These are phyloP conservation scores for Sthenelais limicola DNA, from an alignment of 2,888 invertebrate genomes.

Conservation along the genomic window DNA sequence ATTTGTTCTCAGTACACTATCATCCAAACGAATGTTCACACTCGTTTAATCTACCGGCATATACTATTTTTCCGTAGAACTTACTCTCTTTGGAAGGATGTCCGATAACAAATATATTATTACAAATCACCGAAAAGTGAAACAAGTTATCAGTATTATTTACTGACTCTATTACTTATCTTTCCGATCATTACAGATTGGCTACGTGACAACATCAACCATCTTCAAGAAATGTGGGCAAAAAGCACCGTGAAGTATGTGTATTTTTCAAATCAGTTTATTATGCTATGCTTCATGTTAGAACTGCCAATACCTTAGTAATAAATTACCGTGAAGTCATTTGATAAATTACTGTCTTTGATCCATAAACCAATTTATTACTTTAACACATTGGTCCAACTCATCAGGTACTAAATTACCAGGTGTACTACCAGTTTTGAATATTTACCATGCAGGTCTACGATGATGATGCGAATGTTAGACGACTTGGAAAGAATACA, in stretches of 20 bases:
- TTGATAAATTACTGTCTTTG: not conserved
- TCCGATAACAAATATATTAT: not conserved
- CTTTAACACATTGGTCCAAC: too few species aligned
- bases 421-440: not conserved
- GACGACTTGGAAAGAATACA: slow-evolving; percentile 68
- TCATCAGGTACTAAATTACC: too few species aligned
- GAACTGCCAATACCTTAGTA: not conserved
- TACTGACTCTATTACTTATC: not conserved
- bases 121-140: not conserved
- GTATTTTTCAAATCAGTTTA: too few species aligned
- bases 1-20: too few species aligned
- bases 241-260: slow-evolving; percentile 81
- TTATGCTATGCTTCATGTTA: too few species aligned
- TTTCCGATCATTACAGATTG: slow-evolving; percentile 55
- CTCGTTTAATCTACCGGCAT: too few species aligned
- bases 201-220: slow-evolving; percentile 76
- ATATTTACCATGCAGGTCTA: slow-evolving; percentile 69
- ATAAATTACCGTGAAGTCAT: not conserved
- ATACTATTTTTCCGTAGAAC: too few species aligned
- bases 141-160: not conserved
- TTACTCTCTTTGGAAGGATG: not conserved
- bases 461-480: slow-evolving; percentile 74
- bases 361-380: too few species aligned
- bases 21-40: too few species aligned
- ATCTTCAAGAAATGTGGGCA: slow-evolving; percentile 85